Evolutionary conservation across 2,113 vertebrate genomes (phyloP).

Genomic region (Phocoena sinus): DNA sequence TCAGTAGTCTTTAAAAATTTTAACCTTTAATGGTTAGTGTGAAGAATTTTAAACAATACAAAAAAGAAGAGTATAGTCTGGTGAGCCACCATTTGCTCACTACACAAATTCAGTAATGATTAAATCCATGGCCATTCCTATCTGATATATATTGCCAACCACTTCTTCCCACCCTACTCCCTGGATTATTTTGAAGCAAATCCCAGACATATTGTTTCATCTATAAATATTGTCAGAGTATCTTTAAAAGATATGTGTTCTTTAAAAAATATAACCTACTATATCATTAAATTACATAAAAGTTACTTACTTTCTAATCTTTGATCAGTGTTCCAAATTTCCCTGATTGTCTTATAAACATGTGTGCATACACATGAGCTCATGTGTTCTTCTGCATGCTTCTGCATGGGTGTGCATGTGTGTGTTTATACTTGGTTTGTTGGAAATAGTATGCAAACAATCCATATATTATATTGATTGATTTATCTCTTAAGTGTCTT

Average conservation of each 20-base stretch:
- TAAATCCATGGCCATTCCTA: background rate
- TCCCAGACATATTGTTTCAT: background rate
- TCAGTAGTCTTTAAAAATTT: background rate
- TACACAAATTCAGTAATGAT: background rate
- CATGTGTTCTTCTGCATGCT: background rate
- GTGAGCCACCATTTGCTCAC: background rate
- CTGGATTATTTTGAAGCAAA: background rate
- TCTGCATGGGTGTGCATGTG: background rate
- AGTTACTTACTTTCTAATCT: background rate
- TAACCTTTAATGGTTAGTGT: background rate
- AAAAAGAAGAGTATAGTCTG: background rate
- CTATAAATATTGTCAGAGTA: background rate
- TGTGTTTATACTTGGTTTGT: background rate
- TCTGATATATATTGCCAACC: background rate
- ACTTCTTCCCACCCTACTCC: background rate
- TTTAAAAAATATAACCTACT: background rate
- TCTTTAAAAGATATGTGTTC: background rate
- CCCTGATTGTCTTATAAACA: background rate
- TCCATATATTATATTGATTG: background rate
- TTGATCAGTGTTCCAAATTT: background rate
- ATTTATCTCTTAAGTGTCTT: background rate
- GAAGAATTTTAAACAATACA: background rate
- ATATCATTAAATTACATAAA: background rate
- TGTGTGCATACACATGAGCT: accelerated
- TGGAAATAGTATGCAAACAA: background rate